Base-by-base conservation (phyloP, 2,888 invertebrate genomes). In the Lasioglossum morio region DNA sequence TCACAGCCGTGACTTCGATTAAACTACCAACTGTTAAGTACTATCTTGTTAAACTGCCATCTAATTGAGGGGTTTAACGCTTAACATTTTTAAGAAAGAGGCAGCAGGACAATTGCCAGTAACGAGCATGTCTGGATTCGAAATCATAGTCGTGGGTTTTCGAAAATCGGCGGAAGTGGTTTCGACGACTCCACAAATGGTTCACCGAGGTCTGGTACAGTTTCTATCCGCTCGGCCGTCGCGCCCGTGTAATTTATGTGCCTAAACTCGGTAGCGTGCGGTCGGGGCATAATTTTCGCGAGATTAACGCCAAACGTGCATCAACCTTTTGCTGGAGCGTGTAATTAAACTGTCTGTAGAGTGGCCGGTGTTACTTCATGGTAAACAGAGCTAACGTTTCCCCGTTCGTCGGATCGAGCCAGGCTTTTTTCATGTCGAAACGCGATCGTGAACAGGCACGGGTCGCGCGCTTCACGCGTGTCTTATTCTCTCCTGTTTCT, bases 241-340 rank as follows among this genome's bases (percentile, higher is more conserved):
- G 84, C 80, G 79, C 72, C 81, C 78, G 75, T 81, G 85, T 81
- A 86, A 85, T 86, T 85, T 81, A 85, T 79, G 86, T 79, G 81
- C 63, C 75, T 77, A 81, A 86, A 80, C 53, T 30, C 77, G 79
- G 57, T 85, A 63, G 86, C 85, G 79, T 86, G 86, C 72, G 82
- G 85, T 77, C 57, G 72, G 72, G 77, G 82, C 72, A 82, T 82
- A 87, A 82, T 87, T 79, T 87, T 85, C 77, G 82, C 63, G 82
- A 82, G 85, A 87, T 77, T 85, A 77, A 79, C 63, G 60, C 79
- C 48, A 82, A 82, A 82, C 85, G 86, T 87, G 86, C 86, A 87
- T 85, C 85, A 87, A 85, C 86, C 85, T 85, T 85, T 87, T 87
- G 79, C 86, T 76, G 82, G 85, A 87, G 86, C 86, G 85, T 87